Percentiles rank a stretch among this genome's conserved stretches.
Conservation (phyloP, 1,140 invertebrate genomes). For the Bombus balteatus region DNA sequence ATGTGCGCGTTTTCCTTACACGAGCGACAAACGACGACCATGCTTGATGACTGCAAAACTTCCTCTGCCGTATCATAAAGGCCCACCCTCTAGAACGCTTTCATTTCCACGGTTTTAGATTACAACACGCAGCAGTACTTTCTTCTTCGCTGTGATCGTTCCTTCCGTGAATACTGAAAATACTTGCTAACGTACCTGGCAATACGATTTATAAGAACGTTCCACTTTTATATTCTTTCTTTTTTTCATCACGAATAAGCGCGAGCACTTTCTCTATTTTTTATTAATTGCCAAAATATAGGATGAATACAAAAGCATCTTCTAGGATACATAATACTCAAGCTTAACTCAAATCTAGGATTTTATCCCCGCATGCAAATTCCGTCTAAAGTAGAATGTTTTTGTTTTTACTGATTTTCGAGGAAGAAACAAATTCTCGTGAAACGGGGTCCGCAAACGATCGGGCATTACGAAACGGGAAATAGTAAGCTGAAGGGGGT, state of each 20-base stretch:
- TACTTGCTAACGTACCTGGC: not conserved
- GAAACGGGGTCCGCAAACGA: not conserved
- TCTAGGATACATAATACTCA: no score
- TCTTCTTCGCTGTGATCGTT: slow-evolving; percentile 29
- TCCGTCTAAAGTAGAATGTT: no score
- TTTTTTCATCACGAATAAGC: no score
- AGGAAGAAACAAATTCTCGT: no score
- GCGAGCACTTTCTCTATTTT: not conserved
- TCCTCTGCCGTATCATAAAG: slow-evolving; percentile 40
- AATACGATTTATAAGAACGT: not conserved
- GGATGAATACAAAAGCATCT: not conserved
- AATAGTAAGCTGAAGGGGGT: not conserved
- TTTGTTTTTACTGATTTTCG: no score
- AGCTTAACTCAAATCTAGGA: no score
- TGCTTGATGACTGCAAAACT: slow-evolving; percentile 27
- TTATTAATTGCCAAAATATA: no score
- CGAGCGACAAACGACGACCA: slow-evolving; percentile 27
- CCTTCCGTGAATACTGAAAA: slow-evolving; percentile 12
- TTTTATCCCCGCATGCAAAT: no score
- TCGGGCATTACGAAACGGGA: not conserved
- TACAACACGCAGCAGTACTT: slow-evolving; percentile 29
- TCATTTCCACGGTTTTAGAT: slow-evolving; percentile 45
- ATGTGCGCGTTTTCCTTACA: not conserved
- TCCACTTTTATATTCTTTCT: not conserved
- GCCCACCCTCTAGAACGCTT: slow-evolving; percentile 15